Base-by-base conservation (phyloP, 2,888 invertebrate species). In the Camptogramma bilineatum region DNA sequence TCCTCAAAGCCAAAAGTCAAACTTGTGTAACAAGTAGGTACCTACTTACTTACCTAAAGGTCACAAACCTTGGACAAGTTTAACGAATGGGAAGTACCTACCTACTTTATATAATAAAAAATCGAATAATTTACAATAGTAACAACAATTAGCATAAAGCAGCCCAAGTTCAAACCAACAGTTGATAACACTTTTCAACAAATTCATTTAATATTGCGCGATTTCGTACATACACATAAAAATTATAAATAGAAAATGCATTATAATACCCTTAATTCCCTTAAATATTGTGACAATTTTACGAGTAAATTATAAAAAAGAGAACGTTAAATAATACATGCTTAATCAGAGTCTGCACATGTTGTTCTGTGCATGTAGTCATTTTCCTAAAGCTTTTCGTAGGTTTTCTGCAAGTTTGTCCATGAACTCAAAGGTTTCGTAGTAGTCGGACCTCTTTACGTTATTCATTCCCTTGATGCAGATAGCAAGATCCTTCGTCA, bases 401-500 rank as follows among this genome's bases (percentile, higher is more conserved):
- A 99, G 93, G 86, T 99, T 99, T 72, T 97, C 97, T 34, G 98
- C 98, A 70, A 99, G 88, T 82, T 99, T 99, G 84, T 99, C 95
- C 94, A 99, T 95, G 86, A 99, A 99, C 80, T 98, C 98, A 85
- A 99, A 99, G 0, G 99, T 99, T 93, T 98, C 98, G 86, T 97
- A 94, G 86, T 99, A 99, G 90, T 99, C 99, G 18, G 94, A 88
- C 70, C 97, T 91, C 76, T 94, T 88, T 0, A 96, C 96, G 75
- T 95, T 96, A 88, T 94, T 95, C 95, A 97, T 96, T 70, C 99
- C 99, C 92, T 99, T 99, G 80, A 99, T 96, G 85, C 99, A 99
- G 85, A 99, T 98, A 50, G 99, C 99, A 83, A 99, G 95, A 94
- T 99, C 99, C 88, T 99, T 99, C 59, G 99, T 99, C 98, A 99